A percentile compares a stretch with the other conserved stretches of the same genome.
These are phyloP conservation scores for Chionomys nivalis DNA, from an alignment of 2,113 vertebrate genomes.

Conservation along the genomic window DNA sequence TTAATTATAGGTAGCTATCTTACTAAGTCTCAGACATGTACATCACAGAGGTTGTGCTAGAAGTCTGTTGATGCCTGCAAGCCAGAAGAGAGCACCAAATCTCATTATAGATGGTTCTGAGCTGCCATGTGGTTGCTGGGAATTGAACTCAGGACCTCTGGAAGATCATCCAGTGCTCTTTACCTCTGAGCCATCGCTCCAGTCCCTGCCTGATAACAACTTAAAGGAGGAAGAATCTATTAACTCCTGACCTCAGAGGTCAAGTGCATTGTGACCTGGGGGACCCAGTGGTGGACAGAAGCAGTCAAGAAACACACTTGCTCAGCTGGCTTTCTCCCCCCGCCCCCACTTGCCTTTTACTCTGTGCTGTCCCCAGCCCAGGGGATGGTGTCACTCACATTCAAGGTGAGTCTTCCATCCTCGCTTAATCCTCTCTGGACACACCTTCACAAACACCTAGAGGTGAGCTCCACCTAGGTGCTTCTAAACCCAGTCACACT, in stretches of 20 bases:
- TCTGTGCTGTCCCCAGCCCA: no score
- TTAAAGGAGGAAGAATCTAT: background rate
- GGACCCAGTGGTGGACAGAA: background rate
- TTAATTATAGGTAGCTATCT: background rate
- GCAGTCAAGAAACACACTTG: background rate
- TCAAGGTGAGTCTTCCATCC: background rate
- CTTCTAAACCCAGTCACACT: background rate
- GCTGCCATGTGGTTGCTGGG: background rate
- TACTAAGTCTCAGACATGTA: background rate
- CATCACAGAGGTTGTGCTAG: background rate
- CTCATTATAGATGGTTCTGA: background rate
- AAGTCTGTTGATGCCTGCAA: background rate
- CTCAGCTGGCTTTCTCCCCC: background rate
- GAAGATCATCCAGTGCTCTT: background rate
- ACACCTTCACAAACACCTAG: background rate
- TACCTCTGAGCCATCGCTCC: background rate
- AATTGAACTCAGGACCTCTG: background rate
- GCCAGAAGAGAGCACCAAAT: background rate
- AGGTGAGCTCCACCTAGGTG: background rate
- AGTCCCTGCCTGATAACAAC: background rate
- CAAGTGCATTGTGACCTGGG: no score
- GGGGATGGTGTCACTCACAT: background rate
- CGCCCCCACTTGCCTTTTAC: background rate
- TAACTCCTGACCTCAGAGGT: background rate
- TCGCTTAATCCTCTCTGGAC: background rate